Percentiles rank a stretch among this genome's conserved stretches.
Conservation (phyloP, 2,888 invertebrate genomes). For the Drosophila kanekoi region DNA sequence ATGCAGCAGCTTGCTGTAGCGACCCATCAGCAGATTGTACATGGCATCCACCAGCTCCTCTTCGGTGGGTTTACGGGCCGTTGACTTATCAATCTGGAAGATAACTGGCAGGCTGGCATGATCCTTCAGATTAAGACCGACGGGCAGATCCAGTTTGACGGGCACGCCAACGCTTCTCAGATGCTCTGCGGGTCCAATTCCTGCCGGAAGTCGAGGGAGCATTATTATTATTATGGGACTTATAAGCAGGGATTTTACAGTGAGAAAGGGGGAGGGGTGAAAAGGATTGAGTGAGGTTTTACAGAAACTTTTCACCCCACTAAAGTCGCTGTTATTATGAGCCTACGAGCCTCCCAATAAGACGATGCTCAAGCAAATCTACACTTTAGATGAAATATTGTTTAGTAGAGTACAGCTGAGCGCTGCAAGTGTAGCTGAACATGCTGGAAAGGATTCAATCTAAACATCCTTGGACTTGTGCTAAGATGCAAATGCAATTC, state of each 20-base stretch:
- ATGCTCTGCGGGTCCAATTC: conserved; percentile 82
- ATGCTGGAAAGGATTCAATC: no score
- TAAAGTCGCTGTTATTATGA: no score
- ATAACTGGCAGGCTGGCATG: conserved; percentile 88
- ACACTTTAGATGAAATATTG: no score
- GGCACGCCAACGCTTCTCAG: conserved; percentile 76
- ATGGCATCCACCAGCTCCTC: conserved; percentile 84
- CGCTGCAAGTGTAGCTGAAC: no score
- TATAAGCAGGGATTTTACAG: not conserved
- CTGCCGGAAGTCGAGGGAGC: conserved; percentile 32
- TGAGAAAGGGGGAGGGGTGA: no score
- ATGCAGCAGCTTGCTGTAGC: conserved; percentile 86
- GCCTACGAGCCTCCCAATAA: no score
- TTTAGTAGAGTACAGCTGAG: no score
- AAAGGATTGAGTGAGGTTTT: not conserved
- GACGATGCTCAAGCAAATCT: no score
- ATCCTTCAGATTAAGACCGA: conserved; percentile 92
- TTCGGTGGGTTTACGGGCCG: conserved; percentile 82
- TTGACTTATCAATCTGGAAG: conserved; percentile 85
- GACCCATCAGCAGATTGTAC: conserved; percentile 86
- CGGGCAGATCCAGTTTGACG: conserved; percentile 84
- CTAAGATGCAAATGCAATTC: no score
- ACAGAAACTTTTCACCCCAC: no score
- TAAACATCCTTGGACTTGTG: no score
- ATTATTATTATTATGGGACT: not conserved